Percentiles rank a stretch among this genome's conserved stretches.
Evolutionary conservation across 2,888 invertebrate genomes (phyloP).

Genomic region (Yponomeuta sedellus): DNA sequence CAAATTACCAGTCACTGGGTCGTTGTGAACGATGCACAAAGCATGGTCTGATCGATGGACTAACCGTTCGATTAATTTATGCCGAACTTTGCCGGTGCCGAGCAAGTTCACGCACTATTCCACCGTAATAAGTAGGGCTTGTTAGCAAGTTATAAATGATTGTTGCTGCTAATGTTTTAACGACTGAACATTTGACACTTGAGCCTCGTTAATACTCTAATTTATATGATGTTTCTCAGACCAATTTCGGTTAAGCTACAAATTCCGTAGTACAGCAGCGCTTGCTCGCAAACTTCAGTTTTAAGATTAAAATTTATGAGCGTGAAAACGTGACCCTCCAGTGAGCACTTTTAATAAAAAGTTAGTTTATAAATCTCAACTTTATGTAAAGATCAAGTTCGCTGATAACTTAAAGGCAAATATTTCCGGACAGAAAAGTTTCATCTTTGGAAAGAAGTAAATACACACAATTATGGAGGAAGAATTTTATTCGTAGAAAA

Average conservation of each 20-base stretch:
- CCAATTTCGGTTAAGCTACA: background rate
- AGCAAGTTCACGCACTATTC: slow-evolving; percentile 22
- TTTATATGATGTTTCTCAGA: background rate
- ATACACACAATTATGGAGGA: background rate
- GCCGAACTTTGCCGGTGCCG: slow-evolving; percentile 21
- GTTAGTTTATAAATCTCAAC: background rate
- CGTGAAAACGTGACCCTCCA: background rate
- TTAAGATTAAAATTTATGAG: background rate
- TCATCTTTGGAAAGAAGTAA: too few species aligned
- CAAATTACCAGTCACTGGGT: too few species aligned
- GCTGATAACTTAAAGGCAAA: background rate
- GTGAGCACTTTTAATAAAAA: background rate
- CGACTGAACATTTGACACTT: slow-evolving; percentile 3
- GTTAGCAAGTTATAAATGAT: slow-evolving; percentile 23
- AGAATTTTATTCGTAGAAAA: background rate
- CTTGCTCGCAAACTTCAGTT: background rate
- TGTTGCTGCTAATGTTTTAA: slow-evolving; percentile 19
- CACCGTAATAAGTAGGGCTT: slow-evolving; percentile 20
- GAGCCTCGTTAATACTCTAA: background rate
- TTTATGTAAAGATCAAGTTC: background rate
- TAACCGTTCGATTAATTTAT: slow-evolving; percentile 25
- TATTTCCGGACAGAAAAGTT: background rate
- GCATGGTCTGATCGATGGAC: slow-evolving; percentile 22
- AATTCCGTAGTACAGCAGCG: background rate
- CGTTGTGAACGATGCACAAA: slow-evolving; percentile 9